A percentile compares a stretch with the other conserved stretches of the same genome.
phyloP scores from a whole-genome alignment of 2,113 vertebrate genomes.

The Colistium nudipinnis region DNA sequence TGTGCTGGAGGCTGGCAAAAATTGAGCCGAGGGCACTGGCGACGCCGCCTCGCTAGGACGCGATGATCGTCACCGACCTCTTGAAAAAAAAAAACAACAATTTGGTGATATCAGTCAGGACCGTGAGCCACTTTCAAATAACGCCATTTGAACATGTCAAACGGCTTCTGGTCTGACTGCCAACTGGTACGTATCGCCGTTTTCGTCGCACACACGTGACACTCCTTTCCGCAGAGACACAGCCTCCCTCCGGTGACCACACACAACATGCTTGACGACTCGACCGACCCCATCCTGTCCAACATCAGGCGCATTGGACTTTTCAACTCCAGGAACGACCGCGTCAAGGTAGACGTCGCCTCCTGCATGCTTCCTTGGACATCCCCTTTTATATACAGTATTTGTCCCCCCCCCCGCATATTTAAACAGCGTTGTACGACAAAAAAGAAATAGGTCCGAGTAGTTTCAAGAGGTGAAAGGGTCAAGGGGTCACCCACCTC shows the following conservation, averaged over 20 bases:
- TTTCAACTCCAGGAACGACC: constrained; percentile 91
- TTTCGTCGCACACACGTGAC: background rate
- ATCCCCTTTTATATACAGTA: no score
- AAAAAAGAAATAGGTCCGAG: no score
- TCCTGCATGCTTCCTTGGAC: background rate
- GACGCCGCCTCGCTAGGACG: background rate
- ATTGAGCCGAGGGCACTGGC: background rate
- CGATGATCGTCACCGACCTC: background rate
- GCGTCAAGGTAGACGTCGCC: constrained; percentile 87
- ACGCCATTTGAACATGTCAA: background rate
- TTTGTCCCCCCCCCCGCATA: no score
- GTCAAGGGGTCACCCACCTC: background rate
- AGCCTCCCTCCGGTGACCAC: constrained; percentile 95
- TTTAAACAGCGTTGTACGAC: no score
- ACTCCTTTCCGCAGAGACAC: constrained; percentile 82
- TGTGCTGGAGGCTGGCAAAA: no score
- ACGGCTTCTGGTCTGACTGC: background rate
- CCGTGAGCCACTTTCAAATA: background rate
- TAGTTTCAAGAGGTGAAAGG: background rate
- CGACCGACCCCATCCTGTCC: constrained; percentile 90
- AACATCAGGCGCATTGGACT: constrained; percentile 93
- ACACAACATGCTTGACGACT: constrained; percentile 96
- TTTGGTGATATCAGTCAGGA: background rate
- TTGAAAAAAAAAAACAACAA: background rate
- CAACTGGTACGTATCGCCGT: background rate